Conservation (phyloP, 2,797 vertebrate species). For the Merluccius polli region DNA sequence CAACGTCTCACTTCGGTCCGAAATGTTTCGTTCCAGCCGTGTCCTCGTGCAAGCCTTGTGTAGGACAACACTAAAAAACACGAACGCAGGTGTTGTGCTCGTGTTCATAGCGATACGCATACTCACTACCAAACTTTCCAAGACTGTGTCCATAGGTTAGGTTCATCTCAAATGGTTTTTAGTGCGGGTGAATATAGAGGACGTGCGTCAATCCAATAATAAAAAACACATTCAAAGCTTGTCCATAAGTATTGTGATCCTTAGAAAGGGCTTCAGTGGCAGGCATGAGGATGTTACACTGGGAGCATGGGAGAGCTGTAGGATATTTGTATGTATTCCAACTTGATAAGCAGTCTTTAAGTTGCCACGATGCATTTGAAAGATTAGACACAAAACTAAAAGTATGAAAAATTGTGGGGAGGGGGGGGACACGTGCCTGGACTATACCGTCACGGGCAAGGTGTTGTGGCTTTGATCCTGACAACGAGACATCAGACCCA, state of each 20-base stretch:
- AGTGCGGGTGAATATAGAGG: slow-evolving; percentile 41
- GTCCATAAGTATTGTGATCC: slow-evolving; percentile 40
- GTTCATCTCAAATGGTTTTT: slow-evolving; percentile 48
- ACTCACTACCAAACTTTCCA: slow-evolving; percentile 25
- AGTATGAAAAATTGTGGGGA: neutral
- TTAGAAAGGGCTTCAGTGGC: slow-evolving; percentile 16
- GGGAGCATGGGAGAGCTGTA: too few species aligned
- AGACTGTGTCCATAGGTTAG: slow-evolving; percentile 20
- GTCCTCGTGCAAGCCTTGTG: neutral
- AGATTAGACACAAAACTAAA: neutral
- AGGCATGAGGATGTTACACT: neutral
- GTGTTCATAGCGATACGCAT: neutral
- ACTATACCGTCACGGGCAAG: slow-evolving; percentile 25
- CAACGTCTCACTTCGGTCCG: neutral
- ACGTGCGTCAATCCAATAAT: slow-evolving; percentile 34
- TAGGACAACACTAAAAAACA: neutral
- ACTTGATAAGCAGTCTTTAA: neutral
- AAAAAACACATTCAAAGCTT: slow-evolving; percentile 49
- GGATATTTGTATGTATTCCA: neutral
- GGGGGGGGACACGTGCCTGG: neutral
- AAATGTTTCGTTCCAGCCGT: neutral
- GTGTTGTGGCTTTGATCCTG: slow-evolving; percentile 47
- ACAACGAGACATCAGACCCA: slow-evolving; percentile 25
- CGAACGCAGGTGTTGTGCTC: neutral
- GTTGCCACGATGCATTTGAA: neutral